Evolutionary conservation across 2,113 vertebrate genomes (phyloP).

Genomic region (Psephotus haematonotus): DNA sequence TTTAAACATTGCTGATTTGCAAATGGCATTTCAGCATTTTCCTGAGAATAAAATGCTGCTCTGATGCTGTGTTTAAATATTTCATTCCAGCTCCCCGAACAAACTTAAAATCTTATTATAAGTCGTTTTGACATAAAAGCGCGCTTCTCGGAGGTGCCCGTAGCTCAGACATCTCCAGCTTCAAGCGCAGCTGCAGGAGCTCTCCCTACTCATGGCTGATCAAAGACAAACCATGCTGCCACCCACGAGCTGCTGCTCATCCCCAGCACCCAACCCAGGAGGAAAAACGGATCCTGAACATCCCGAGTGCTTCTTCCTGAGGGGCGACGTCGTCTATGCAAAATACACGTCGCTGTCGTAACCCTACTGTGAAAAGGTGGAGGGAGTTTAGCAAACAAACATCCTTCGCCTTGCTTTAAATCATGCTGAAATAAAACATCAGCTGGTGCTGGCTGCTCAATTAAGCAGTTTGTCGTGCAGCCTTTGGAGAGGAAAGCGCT

Average conservation of each 20-base stretch:
- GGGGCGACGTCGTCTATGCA: not conserved
- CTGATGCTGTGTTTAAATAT: constrained; percentile 46
- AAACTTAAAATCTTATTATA: constrained; percentile 50
- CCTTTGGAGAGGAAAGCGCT: not conserved
- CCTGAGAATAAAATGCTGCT: constrained; percentile 32
- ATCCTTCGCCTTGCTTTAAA: not conserved
- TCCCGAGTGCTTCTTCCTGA: not conserved
- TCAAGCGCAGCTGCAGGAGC: constrained; percentile 21
- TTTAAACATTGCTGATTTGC: constrained; percentile 14
- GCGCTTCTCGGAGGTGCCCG: not conserved
- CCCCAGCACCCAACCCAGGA: not conserved
- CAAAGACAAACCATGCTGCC: constrained; percentile 21
- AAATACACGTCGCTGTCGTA: not conserved
- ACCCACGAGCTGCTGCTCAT: not conserved
- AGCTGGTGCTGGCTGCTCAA: not conserved
- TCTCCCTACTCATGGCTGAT: not conserved
- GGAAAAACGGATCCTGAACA: not conserved
- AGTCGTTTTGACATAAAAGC: constrained; percentile 25
- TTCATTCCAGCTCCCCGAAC: constrained; percentile 51
- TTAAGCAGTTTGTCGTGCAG: not conserved
- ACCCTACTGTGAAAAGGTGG: not conserved
- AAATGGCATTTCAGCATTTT: constrained; percentile 46
- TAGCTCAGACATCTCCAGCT: constrained; percentile 13
- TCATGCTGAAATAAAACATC: not conserved
- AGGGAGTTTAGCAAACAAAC: not conserved